Percentiles rank a stretch among this genome's conserved stretches.
These are phyloP conservation scores for Tethya wilhelma DNA, from an alignment of 37 sponge, comb jelly and placozoan species.

Conservation along the genomic window DNA sequence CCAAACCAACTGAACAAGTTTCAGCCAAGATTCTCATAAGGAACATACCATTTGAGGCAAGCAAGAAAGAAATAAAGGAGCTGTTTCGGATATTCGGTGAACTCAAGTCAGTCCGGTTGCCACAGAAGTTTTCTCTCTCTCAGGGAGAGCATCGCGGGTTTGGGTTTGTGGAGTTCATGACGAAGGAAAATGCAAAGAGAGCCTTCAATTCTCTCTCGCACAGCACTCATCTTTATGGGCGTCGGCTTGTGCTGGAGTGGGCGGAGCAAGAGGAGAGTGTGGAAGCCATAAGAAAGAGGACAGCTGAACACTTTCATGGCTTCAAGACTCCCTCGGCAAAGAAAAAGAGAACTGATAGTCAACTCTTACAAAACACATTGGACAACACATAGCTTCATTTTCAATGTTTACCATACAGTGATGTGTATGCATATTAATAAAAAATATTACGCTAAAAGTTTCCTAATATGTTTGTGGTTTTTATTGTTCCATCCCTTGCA, in stretches of 20 bases:
- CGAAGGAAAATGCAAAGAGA: constrained; percentile 82
- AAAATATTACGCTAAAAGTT: no score
- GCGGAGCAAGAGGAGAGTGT: constrained; percentile 92
- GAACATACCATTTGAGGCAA: constrained; percentile 97
- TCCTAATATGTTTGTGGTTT: no score
- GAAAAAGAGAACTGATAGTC: constrained; percentile 17
- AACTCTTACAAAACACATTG: no score
- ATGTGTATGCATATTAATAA: no score
- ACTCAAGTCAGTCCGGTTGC: constrained; percentile 87
- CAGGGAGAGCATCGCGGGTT: constrained; percentile 94
- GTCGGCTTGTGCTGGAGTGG: constrained; percentile 95
- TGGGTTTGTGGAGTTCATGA: constrained; percentile 92
- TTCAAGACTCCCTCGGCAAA: constrained; percentile 8
- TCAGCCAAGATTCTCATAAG: constrained; percentile 83
- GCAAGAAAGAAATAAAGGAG: constrained; percentile 78
- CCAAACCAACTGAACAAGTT: constrained; percentile 33
- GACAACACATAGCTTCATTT: no score
- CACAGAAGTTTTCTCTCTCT: constrained; percentile 71
- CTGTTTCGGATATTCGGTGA: constrained; percentile 91
- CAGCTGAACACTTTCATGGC: constrained; percentile 80
- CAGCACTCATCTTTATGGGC: constrained; percentile 97
- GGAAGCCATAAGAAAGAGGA: constrained; percentile 80
- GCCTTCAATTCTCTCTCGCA: constrained; percentile 85
- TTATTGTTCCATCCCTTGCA: no score
- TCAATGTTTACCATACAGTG: no score